phyloP scores from a whole-genome alignment of 2,888 invertebrate genomes.

The Ophion costatus region DNA sequence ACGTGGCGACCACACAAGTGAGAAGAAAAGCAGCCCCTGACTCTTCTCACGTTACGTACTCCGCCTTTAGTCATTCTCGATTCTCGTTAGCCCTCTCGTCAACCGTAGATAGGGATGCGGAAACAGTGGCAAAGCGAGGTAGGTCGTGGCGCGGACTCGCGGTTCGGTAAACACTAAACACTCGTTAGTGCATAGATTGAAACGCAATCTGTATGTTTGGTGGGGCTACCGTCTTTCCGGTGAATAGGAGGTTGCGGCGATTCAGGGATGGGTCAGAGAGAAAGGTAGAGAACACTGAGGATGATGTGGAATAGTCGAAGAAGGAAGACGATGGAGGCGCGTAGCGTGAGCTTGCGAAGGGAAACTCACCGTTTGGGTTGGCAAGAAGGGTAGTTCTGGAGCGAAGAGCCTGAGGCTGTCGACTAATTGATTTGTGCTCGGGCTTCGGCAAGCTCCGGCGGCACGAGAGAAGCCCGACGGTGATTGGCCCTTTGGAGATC shows the following conservation, averaged over 20 bases:
- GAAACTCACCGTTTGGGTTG: constrained; percentile 64
- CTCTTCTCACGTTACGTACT: constrained; percentile 10
- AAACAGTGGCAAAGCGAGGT: constrained; percentile 77
- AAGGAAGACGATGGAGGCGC: constrained; percentile 49
- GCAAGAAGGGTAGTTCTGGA: constrained; percentile 77
- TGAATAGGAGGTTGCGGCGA: constrained; percentile 63
- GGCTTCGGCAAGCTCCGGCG: constrained; percentile 72
- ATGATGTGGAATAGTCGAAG: constrained; percentile 66
- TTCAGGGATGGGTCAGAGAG: constrained; percentile 8
- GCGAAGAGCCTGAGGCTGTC: constrained; percentile 75
- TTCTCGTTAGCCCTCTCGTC: constrained; percentile 72
- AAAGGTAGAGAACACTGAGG: constrained; percentile 56
- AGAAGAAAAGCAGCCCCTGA: constrained; percentile 22
- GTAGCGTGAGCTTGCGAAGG: constrained; percentile 52
- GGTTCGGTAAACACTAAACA: constrained; percentile 83
- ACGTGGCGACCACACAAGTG: constrained; percentile 13
- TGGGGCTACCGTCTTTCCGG: constrained; percentile 68
- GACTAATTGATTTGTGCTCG: constrained; percentile 81
- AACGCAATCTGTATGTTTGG: constrained; percentile 81
- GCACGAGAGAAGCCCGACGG: constrained; percentile 40
- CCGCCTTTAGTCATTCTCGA: constrained; percentile 54
- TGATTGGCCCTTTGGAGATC: constrained; percentile 47
- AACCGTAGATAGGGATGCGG: constrained; percentile 75
- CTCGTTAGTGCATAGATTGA: constrained; percentile 83
- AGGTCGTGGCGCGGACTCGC: constrained; percentile 76